Base-by-base conservation (phyloP, 2,113 vertebrate genomes). In the Antechinus stuartii region DNA sequence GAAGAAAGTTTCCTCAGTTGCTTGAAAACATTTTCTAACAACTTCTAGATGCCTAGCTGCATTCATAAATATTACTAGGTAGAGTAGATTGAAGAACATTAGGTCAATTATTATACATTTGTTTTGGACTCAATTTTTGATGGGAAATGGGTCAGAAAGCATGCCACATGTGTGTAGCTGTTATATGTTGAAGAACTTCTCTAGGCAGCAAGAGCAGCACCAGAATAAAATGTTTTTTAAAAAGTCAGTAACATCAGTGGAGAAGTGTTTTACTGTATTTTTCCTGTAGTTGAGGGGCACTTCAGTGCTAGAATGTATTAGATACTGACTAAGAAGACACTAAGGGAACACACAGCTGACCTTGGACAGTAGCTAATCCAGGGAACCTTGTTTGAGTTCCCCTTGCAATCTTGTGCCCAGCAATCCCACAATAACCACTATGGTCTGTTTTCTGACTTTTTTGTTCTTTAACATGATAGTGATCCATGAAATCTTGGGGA, bases 1-100 rank as follows among this genome's bases (percentile, higher is more conserved):
- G 56, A 50, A 52, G 49, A 49, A 49, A 49, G 49, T 49, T 49
- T 49, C 7, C 42, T 23, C 30, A 89, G 49, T 61, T 50, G 26
- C 50, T 91, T 93, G 12, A 91, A 56, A 26, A 27, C 90, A 89
- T 91, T 53, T 93, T 91, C 54, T 94, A 61, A 61, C 84, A 56
- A n/a, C 53, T 93, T 91, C 91, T 22, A n/a, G 50, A 61, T 52
- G 61, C 42, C 35, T 68, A 68, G 68, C n/a, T 27, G 26, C 14
- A 90, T 54, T 47, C 90, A 56, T 54, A 6, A 89, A 50, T 30
- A 12, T 89, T 19, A 50, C 24, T 90, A 0, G 16, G 7, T 26
- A 91, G 90, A 52, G 35, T 84, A 91, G 56, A 49, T 42, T 26
- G 30, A 49, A 47, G 0, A 30, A 25, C 16, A 1, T 54, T 11